Percentiles rank a stretch among this genome's conserved stretches.
Conservation (phyloP, 2,113 vertebrate species). For the Capreolus pygargus region DNA sequence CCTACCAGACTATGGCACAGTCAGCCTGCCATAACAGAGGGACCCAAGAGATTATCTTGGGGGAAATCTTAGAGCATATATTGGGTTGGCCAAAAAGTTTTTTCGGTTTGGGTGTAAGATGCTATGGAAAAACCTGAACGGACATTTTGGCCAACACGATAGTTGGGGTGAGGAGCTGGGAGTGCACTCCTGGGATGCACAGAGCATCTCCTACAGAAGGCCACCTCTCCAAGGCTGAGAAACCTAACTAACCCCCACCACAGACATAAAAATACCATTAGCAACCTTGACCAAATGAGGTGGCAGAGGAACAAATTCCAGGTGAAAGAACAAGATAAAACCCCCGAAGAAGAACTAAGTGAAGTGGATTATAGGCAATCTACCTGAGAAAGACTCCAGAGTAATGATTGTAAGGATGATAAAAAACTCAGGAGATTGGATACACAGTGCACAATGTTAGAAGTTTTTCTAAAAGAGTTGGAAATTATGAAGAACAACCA, state of each 20-base stretch:
- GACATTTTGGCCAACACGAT: not conserved
- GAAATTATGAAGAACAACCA: not conserved
- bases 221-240: not conserved
- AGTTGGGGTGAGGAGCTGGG: not conserved
- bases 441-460: not conserved
- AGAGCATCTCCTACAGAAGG: not conserved
- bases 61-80: not conserved
- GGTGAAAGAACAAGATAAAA: not conserved
- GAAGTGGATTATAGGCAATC: not conserved
- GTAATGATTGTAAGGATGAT: not conserved
- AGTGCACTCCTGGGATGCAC: not conserved
- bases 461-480: not conserved
- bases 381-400: not conserved
- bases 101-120: not conserved
- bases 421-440: not conserved
- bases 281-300: not conserved
- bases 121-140: not conserved
- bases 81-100: not conserved
- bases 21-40: not conserved
- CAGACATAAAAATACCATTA: not conserved
- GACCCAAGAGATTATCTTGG: not conserved
- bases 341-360: not conserved
- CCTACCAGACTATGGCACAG: not conserved
- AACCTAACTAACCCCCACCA: not conserved
- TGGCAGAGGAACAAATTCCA: not conserved